Evolutionary conservation across 1,140 invertebrate genomes (phyloP), one percentile per base, ranked within the genome.

Genomic region (Heliconius congener): DNA sequence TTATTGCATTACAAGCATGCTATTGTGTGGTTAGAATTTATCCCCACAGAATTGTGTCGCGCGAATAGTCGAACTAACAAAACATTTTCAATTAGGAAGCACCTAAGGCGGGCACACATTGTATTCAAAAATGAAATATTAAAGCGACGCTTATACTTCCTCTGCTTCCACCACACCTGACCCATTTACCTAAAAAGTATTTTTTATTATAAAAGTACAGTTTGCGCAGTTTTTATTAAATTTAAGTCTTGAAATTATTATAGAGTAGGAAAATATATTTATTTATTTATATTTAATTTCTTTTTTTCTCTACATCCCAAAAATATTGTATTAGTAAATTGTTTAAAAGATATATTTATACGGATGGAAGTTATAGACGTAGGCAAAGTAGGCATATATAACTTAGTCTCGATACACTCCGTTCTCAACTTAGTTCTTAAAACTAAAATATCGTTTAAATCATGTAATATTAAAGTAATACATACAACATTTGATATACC

Each of bases 31-130:
- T 30, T 66, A 66, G 60, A 66, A 30, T 66, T 66, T 27, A 66
- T 66, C 60, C 60, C 60, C 60, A 27, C 60, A 66, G 23, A 66
- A 66, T 16, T 66, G 23, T 66, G 60, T 66, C 27, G 60, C 23
- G 27, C 60, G 60, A 66, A 66, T 66, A 76, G 70, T 23, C 70
- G 76, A 80, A 71, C 71, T 73, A 83, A 84, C 82, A 83, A 82
- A 86, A 83, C 83, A 84, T 86, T 86, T 86, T 86, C 85, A 84
- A 84, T 86, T 84, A 84, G 76, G 72, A 84, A 73, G 73, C 66
- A 55, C 73, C 71, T 66, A 66, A 27, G 23, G 60, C 30, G 57
- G 30, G 73, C 50, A 79, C 83, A 82, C 78, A 80, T 80, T 78
- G 78, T 79, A 75, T 76, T 73, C 72, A 75, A 74, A 76, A 80